Conservation (phyloP, 2,888 invertebrate species). For the Folsomia candida region DNA sequence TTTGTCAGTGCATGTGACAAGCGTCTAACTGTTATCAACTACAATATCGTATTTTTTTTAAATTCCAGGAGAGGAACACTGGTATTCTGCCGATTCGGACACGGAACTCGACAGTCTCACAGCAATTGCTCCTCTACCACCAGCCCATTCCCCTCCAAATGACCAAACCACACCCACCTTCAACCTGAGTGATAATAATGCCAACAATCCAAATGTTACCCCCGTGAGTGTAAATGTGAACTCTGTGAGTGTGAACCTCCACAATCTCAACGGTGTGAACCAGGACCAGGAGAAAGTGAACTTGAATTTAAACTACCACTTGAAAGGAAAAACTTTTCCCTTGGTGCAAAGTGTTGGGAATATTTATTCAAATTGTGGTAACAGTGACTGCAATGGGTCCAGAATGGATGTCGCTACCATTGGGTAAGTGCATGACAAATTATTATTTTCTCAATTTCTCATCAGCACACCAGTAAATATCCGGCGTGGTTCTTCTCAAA, state of each 20-base stretch:
- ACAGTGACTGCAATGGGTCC: not conserved
- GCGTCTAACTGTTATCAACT: no score
- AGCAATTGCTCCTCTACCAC: slow-evolving; percentile 27
- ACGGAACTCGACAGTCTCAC: slow-evolving; percentile 48
- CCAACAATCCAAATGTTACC: not conserved
- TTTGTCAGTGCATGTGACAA: no score
- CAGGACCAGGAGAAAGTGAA: not conserved
- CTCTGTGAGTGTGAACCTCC: not conserved
- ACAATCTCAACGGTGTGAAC: not conserved
- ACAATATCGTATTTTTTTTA: not conserved
- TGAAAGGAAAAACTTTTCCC: not conserved
- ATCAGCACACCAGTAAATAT: no score
- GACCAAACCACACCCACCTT: no score
- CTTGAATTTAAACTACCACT: not conserved
- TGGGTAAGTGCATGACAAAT: no score
- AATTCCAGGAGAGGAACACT: slow-evolving; percentile 60
- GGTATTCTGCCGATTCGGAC: slow-evolving; percentile 66
- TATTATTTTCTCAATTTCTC: no score
- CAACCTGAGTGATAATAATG: not conserved
- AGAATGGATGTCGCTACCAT: slow-evolving; percentile 7
- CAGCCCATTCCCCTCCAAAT: slow-evolving; percentile 10
- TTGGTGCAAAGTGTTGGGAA: not conserved
- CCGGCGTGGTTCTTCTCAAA: no score
- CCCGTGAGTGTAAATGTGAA: not conserved
- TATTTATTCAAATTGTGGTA: slow-evolving; percentile 8